Conservation (phyloP, 2,888 invertebrate genomes). For the Epiblema foenella region DNA sequence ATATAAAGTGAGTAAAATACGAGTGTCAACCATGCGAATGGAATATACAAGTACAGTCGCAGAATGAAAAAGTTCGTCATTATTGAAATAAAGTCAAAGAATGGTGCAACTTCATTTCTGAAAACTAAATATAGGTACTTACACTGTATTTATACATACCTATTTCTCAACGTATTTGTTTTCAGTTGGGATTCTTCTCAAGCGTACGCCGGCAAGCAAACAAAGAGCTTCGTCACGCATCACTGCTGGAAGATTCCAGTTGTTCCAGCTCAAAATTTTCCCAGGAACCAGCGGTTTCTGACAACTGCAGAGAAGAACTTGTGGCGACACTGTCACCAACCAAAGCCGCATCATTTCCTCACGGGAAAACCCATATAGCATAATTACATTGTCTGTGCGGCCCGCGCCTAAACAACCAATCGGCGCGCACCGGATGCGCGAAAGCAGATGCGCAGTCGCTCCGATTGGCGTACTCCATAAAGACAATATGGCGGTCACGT, state of each 20-base stretch:
- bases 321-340: neutral
- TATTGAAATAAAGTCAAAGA: too few species aligned
- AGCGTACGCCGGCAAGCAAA: neutral
- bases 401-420: too few species aligned
- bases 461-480: too few species aligned
- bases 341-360: too few species aligned
- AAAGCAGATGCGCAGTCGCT: too few species aligned
- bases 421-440: too few species aligned
- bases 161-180: neutral
- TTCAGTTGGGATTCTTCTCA: constrained; percentile 17
- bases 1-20: constrained; percentile 19
- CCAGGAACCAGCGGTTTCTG: neutral
- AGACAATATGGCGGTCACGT: too few species aligned
- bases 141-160: too few species aligned
- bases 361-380: too few species aligned
- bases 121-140: too few species aligned
- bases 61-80: too few species aligned
- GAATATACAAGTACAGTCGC: neutral
- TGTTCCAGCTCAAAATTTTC: neutral
- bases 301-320: neutral
- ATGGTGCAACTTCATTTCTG: neutral
- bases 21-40: neutral
- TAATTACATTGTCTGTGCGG: too few species aligned
- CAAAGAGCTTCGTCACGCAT: neutral
- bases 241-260: neutral